These are phyloP conservation scores for Ceratina calcarata DNA, from an alignment of 1,140 invertebrate species.

Conservation along the genomic window DNA sequence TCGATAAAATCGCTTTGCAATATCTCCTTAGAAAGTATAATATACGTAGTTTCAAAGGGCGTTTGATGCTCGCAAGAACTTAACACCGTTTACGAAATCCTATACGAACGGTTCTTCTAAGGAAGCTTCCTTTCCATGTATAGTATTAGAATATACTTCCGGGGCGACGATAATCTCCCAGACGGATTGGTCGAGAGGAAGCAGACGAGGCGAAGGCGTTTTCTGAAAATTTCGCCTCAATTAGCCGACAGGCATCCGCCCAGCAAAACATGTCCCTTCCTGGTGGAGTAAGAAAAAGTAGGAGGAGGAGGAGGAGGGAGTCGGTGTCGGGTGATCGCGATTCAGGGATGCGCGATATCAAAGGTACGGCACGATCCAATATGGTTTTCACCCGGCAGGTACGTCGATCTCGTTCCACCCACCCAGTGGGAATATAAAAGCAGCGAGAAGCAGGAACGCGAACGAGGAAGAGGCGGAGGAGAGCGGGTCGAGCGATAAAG, in stretches of 20 bases:
- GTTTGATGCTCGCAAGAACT: not conserved
- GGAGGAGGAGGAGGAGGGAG: constrained; percentile 34
- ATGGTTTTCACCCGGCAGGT: constrained; percentile 50
- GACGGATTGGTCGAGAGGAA: not conserved
- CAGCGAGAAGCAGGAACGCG: constrained; percentile 12
- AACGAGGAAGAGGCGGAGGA: constrained; percentile 24
- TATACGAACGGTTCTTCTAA: not conserved
- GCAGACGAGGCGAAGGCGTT: not conserved
- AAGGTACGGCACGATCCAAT: constrained; percentile 39
- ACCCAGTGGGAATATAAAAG: constrained; percentile 42
- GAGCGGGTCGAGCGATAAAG: constrained; percentile 12
- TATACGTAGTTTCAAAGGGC: not conserved
- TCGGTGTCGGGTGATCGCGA: constrained; percentile 36
- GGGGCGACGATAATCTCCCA: not conserved
- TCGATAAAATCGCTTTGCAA: constrained; percentile 38
- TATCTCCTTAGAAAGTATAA: constrained; percentile 17
- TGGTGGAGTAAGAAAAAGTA: constrained; percentile 26
- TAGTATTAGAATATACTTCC: constrained; percentile 24
- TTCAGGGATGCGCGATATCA: constrained; percentile 36
- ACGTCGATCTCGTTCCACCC: constrained; percentile 44
- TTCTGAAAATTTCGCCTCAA: constrained; percentile 32
- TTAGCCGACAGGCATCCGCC: constrained; percentile 42
- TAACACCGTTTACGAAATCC: not conserved
- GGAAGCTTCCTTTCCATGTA: not conserved
- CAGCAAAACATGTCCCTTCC: not conserved